Base-by-base conservation (phyloP, 1,140 invertebrate genomes). In the Hylyphantes graminicola region DNA sequence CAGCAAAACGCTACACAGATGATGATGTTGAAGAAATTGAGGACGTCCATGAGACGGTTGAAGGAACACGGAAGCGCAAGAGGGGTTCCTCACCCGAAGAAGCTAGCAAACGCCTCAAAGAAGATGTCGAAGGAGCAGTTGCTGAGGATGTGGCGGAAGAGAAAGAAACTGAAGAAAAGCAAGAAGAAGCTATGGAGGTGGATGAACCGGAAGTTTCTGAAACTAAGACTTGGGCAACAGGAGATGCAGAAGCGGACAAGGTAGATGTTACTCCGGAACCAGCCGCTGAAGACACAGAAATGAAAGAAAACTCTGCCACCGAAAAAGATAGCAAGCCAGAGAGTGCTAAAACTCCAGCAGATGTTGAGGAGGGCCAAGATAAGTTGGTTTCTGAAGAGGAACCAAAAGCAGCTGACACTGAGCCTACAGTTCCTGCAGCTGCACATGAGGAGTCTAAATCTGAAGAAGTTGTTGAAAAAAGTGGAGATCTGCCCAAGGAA, bases 11-110 rank as follows among this genome's bases (percentile, higher is more conserved):
- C 15, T 85, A 85, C 53, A 75, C 82, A 9, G 82, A 85, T 68
- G 82, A 76, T 11, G 82, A 85, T 9, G 82, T 76, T 48, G 82
- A 85, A 50, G 82, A 76, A 10, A 63, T 76, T 77, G 73, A 76
- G 53, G 82, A 85, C 21, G 61, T 77, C 7, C 17, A 57, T 35
- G 35, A 35, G 35, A 35, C 5, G 35, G 35, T 35, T 35, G 74
- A 59, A 35, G 21, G 35, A 19, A 51, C 9, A 11, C 63, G 72
- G 8, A 83, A 83, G 13, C 72, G 80, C 7, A 83, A 83, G 48
- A 63, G 80, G 13, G 72, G 19, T 19, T 8, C 19, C 11, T 35
- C 35, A 10, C 64, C 76, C 17, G 76, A 78, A 65, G 82, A 85
- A 53, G 6, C 82, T n/a, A 77, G 35, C 48, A 83, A 85, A 76